Conservation (phyloP, 2,113 vertebrate species). For the Delphinus delphis region DNA sequence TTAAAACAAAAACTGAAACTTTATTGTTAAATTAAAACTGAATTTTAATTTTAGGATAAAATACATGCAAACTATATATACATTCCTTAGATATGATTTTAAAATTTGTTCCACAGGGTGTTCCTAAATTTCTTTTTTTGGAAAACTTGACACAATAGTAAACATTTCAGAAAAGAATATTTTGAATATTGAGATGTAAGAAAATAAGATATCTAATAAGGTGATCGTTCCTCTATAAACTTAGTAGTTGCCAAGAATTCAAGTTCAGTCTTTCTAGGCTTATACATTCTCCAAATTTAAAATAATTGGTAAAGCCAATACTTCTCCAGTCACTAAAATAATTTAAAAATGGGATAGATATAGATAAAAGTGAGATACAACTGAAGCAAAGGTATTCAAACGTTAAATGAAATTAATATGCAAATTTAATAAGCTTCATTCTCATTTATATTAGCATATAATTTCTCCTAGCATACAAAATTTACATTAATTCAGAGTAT, state of each 20-base stretch:
- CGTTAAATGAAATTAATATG: neutral
- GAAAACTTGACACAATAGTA: neutral
- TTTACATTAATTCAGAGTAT: neutral
- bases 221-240: neutral
- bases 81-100: neutral
- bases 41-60: neutral
- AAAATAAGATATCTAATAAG: neutral
- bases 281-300: neutral
- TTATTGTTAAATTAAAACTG: neutral
- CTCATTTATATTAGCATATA: neutral
- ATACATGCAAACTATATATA: neutral
- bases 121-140: neutral
- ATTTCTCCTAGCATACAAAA: neutral
- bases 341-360: neutral
- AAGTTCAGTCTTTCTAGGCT: neutral
- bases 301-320: neutral
- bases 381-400: neutral
- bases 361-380: neutral
- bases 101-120: neutral
- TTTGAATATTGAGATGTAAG: neutral
- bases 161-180: constrained; percentile 12
- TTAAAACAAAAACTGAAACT: neutral
- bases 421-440: neutral
- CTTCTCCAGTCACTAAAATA: neutral
- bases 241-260: neutral